phyloP scores from a whole-genome alignment of 2,113 vertebrate genomes.

The crab-eating macaque (Macaca fascicularis) region DNA sequence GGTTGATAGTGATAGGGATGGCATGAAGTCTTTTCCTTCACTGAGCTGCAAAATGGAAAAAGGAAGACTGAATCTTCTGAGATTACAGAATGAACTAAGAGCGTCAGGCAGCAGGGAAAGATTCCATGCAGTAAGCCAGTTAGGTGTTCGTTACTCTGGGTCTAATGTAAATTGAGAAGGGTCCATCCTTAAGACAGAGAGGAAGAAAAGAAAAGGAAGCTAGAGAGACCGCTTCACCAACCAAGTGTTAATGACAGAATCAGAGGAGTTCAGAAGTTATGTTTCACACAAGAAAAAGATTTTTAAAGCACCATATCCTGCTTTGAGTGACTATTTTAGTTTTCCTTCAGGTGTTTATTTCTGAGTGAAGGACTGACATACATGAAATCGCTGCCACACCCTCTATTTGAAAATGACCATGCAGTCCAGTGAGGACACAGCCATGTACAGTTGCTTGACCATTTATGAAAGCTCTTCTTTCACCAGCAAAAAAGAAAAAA shows the following conservation, averaged over 20 bases:
- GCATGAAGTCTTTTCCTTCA: neutral
- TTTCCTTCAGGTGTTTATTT: neutral
- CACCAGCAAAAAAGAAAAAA: neutral
- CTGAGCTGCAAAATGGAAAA: neutral
- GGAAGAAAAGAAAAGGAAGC: neutral
- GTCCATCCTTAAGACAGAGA: neutral
- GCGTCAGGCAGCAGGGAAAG: neutral
- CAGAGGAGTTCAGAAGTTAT: neutral
- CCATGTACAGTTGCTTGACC: neutral
- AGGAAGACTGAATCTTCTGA: neutral
- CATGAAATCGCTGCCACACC: neutral
- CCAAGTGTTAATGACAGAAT: neutral
- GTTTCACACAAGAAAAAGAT: neutral
- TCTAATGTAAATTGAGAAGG: neutral
- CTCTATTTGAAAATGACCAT: neutral
- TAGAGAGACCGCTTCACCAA: neutral
- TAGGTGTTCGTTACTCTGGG: neutral
- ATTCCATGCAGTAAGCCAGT: neutral
- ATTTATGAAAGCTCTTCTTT: neutral
- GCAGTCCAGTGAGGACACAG: neutral
- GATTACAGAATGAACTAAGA: neutral
- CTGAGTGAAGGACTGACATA: neutral
- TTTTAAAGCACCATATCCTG: neutral
- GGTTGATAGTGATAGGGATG: neutral
- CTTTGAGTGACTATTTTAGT: neutral